Percentiles rank a stretch among this genome's conserved stretches.
Conservation (phyloP, 2,797 vertebrate genomes). For the Oreochromis mossambicus region DNA sequence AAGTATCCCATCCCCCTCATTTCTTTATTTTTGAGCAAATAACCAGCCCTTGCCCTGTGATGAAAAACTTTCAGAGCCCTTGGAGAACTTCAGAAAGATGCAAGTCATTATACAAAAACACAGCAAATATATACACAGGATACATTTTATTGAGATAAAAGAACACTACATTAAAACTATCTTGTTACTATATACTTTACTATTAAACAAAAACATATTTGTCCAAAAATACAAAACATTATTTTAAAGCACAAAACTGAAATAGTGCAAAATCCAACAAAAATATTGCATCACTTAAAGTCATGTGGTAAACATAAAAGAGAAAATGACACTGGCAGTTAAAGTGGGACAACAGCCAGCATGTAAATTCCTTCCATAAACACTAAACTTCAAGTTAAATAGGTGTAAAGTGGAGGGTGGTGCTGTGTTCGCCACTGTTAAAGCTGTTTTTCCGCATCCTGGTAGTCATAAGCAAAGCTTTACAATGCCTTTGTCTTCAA, state of each 20-base stretch:
- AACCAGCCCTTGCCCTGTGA: neutral
- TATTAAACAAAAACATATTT: conserved; percentile 11
- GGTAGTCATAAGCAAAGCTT: neutral
- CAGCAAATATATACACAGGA: neutral
- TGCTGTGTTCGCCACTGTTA: neutral
- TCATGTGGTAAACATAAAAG: conserved; percentile 13
- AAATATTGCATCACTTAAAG: conserved; percentile 33
- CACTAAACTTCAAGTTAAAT: neutral
- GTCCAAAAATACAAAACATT: conserved; percentile 7
- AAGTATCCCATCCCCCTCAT: neutral
- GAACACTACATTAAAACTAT: conserved; percentile 28
- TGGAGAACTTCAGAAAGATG: neutral
- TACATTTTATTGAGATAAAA: conserved; percentile 58
- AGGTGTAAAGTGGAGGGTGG: neutral
- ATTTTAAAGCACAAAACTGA: conserved; percentile 26
- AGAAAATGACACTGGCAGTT: neutral
- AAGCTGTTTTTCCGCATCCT: neutral
- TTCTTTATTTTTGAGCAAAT: neutral
- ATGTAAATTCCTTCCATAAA: neutral
- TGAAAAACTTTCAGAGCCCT: neutral
- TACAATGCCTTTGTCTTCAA: neutral
- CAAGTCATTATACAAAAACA: neutral
- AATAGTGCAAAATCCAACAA: conserved; percentile 60
- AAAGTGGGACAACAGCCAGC: neutral
- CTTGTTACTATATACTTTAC: neutral